Conservation (phyloP, 2,113 vertebrate genomes). For the Emydocephalus ijimae region DNA sequence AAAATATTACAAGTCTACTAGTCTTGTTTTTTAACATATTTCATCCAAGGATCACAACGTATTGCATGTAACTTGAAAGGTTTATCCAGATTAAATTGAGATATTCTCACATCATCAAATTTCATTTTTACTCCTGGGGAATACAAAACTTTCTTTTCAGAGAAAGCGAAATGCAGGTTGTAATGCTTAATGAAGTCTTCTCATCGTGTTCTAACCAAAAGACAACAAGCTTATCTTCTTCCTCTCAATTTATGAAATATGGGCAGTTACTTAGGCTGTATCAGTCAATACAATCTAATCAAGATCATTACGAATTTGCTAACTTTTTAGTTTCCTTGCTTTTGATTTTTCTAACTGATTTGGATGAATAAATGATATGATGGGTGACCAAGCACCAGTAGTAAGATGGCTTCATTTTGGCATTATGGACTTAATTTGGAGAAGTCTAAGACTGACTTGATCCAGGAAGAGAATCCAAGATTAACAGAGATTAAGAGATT, state of each 20-base stretch:
- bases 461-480: neutral
- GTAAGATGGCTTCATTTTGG: neutral
- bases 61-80: neutral
- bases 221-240: neutral
- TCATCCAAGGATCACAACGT: neutral
- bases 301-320: neutral
- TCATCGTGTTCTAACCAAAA: neutral
- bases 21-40: neutral
- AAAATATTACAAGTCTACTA: neutral
- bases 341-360: neutral
- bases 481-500: neutral
- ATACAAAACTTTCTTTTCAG: neutral
- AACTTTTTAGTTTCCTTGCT: neutral
- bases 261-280: neutral
- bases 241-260: slow-evolving; percentile 4
- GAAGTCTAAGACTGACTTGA: neutral
- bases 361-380: neutral
- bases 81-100: slow-evolving; percentile 12
- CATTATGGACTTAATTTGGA: neutral
- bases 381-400: neutral
- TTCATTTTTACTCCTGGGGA: rapidly evolving
- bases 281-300: neutral
- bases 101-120: neutral
- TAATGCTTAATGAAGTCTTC: neutral
- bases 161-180: neutral